Evolutionary conservation across 2,113 vertebrate genomes (phyloP).

Genomic region (Laticauda laticaudata): DNA sequence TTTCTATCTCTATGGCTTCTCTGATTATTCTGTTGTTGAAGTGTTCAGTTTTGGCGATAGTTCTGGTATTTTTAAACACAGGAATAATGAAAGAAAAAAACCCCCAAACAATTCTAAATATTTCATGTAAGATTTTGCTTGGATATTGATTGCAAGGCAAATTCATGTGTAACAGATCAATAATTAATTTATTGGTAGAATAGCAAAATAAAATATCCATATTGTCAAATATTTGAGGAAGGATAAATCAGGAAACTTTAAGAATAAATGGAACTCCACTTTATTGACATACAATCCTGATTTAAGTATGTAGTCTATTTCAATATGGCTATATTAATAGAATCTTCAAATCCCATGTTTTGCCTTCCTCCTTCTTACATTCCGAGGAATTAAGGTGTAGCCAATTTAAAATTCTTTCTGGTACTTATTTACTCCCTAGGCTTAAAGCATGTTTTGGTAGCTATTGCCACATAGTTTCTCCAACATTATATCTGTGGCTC

Average conservation of each 20-base stretch:
- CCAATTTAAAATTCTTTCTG: background rate
- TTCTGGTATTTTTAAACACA: too few relatives aligned
- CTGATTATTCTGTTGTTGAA: too few relatives aligned
- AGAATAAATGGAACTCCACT: background rate
- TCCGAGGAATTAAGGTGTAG: background rate
- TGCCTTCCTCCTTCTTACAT: background rate
- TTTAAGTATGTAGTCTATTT: background rate
- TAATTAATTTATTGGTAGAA: background rate
- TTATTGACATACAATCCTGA: background rate
- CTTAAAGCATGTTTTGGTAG: background rate
- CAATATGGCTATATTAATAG: background rate
- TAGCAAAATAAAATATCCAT: background rate
- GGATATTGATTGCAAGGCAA: background rate
- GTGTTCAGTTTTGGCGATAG: too few relatives aligned
- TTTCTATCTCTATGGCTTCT: too few relatives aligned
- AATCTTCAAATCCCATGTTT: background rate
- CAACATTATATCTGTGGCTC: background rate
- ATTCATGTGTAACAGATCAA: background rate
- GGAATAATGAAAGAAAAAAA: too few relatives aligned
- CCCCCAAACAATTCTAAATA: background rate
- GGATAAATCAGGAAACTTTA: background rate
- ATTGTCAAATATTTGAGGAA: background rate
- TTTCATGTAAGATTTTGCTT: background rate
- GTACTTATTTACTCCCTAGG: background rate
- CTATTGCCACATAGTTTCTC: background rate